Base-by-base conservation (phyloP, 2,113 vertebrate species). In the Scomber colias region DNA sequence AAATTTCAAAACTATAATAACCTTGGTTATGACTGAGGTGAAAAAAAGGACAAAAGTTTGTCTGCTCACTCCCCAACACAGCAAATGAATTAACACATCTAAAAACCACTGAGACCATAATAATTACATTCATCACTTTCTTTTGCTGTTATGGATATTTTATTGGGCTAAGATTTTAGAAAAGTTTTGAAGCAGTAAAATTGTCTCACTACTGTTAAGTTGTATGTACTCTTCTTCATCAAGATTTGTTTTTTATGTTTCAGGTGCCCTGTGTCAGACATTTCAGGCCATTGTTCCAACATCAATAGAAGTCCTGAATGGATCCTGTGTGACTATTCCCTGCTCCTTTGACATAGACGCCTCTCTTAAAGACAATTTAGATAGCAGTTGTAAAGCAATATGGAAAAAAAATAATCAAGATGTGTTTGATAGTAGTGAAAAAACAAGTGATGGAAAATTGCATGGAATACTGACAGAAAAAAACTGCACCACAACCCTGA, bases 241-340 rank as follows among this genome's bases (percentile, higher is more conserved):
- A 40, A 30, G 2, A 71, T 71, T 44, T 71, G n/a, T 77, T 15
- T 70, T 11, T 51, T 76, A 13, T 89, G 63, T 79, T 88, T 67
- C 59, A 89, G 87, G 72, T 24, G 50, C 2, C 19, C 53, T 66
- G 81, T 62, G 81, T 76, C 35, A 15, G 15, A 0, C 3, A 11
- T 82, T 54, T 30, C 0, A 19, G 8, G 35, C 11, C 24, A 10
- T 0, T 56, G 3, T 81, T 1, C 81, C 84, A 3, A 0, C 53
- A 16, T 48, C 11, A 4, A 53, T 89, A 16, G 5, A 72, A 15
- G 71, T 16, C 57, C 21, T 86, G 8, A 24, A 0, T 8, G 85
- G 83, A 77, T 87, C 85, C 66, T 89, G 78, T 75, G 65, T 86
- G 60, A 81, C 76, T 54, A 86, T 86, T 55, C 85, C 80, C 50